Base-by-base conservation (phyloP, 2,888 invertebrate species). In the Agonopterix alstromeriana region DNA sequence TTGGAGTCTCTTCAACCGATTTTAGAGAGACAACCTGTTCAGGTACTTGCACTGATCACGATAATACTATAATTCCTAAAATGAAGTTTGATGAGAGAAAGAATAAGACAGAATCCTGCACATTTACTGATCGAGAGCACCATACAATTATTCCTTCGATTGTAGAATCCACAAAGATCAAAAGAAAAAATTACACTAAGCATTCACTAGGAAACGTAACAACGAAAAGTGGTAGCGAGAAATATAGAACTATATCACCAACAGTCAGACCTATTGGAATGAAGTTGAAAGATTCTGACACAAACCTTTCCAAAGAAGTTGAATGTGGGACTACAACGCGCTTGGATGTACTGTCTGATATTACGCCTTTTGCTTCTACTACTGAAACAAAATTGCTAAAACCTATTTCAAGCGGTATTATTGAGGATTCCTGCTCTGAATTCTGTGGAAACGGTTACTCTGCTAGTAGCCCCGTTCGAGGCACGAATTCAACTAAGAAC, bases 271-370 rank as follows among this genome's bases (percentile, higher is more conserved):
- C 65, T 3, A 50, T 63, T 47, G 76, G 77, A 35, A 79, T 81
- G 46, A 67, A 53, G 58, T 72, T 76, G 46, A 73, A 70, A 58
- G 74, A 79, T 66, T 77, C 77, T 2, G 61, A 66, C 10, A 55
- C 57, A 2, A 38, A 36, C 10, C 57, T 59, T 17, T 42, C 35
- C 36, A 47, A 53, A 17, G 57, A 53, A 48, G 43, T 49, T 1
- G 65, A 73, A 43, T 54, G 48, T 51, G 56, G 51, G 11, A 67
- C 65, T 10, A 62, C 63, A 52, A 67, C 58, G 43, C 46, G 53
- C 45, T 46, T 48, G 11, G 42, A 51, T 35, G 10, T 52, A 10
- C 12, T 41, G 5, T 45, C 48, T 27, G 47, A 40, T 12, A 27
- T 45, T 43, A 45, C 36, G 45, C 17, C 46, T 10, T 11, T 4